Conservation (phyloP, 1,140 invertebrate species). For the Limonius californicus region DNA sequence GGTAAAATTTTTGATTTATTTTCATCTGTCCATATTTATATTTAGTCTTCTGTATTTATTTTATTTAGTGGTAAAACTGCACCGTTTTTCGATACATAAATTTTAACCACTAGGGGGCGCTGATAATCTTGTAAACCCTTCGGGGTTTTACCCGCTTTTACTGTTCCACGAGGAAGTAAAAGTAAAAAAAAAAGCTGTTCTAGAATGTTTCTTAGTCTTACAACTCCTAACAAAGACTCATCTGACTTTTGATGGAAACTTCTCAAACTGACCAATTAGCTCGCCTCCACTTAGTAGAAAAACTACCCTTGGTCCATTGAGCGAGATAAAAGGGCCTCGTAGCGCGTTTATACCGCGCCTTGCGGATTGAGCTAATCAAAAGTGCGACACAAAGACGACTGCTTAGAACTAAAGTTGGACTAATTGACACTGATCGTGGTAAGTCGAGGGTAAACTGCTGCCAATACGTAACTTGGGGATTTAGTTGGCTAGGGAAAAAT, state of each 20-base stretch:
- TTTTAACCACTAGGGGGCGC: too few relatives aligned
- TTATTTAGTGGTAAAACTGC: too few relatives aligned
- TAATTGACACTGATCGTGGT: conserved; percentile 12
- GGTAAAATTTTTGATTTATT: neutral
- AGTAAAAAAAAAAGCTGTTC: too few relatives aligned
- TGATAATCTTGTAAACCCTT: too few relatives aligned
- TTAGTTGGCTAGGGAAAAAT: conserved; percentile 4
- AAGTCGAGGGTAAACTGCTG: neutral
- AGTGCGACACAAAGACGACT: conserved; percentile 5
- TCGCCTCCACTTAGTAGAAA: neutral
- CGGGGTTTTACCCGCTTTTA: too few relatives aligned
- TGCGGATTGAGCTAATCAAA: conserved; percentile 9
- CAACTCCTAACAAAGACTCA: too few relatives aligned
- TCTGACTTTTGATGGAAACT: too few relatives aligned
- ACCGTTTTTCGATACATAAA: neutral
- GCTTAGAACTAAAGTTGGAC: conserved; percentile 1
- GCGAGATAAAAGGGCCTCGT: neutral
- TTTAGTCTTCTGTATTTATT: too few relatives aligned
- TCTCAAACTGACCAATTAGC: neutral
- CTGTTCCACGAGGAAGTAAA: too few relatives aligned
- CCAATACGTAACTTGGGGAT: neutral
- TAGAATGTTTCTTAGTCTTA: too few relatives aligned
- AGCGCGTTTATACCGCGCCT: neutral
- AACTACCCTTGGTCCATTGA: neutral
- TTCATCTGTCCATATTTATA: neutral